A percentile compares a stretch with the other conserved stretches of the same genome.
Conservation (phyloP, 2,797 vertebrate genomes). For the Scleropages formosus region DNA sequence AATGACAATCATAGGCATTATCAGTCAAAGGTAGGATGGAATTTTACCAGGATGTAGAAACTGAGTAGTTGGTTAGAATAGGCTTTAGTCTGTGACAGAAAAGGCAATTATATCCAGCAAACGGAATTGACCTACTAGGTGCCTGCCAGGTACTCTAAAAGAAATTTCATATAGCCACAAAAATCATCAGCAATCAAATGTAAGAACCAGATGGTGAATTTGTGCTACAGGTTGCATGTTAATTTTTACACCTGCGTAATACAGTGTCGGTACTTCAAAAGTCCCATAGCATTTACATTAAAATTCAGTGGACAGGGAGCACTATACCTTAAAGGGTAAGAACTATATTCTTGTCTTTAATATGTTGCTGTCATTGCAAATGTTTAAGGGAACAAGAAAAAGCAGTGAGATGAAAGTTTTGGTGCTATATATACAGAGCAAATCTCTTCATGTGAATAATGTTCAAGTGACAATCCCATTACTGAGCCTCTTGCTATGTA, state of each 20-base stretch:
- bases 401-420: not conserved
- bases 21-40: not conserved
- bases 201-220: slow-evolving; percentile 24
- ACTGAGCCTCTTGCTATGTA: not conserved
- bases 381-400: slow-evolving; percentile 6
- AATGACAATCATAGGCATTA: not conserved
- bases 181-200: slow-evolving; percentile 34
- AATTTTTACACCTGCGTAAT: slow-evolving; percentile 26
- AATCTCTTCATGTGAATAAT: slow-evolving; percentile 18
- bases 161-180: slow-evolving; percentile 25
- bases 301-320: not conserved
- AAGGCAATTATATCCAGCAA: slow-evolving; percentile 13
- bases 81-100: slow-evolving; percentile 20
- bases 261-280: slow-evolving; percentile 14
- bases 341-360: slow-evolving; percentile 7
- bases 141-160: slow-evolving; percentile 30
- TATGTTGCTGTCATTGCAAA: slow-evolving; percentile 20
- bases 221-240: slow-evolving; percentile 17
- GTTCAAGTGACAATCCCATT: slow-evolving; percentile 14
- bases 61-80: not conserved
- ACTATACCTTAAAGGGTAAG: not conserved
- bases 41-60: not conserved
- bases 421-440: not conserved
- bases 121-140: slow-evolving; percentile 22
- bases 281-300: not conserved